Evolutionary conservation across 2,888 invertebrate genomes (phyloP).

Genomic region (Noctua fimbriata): DNA sequence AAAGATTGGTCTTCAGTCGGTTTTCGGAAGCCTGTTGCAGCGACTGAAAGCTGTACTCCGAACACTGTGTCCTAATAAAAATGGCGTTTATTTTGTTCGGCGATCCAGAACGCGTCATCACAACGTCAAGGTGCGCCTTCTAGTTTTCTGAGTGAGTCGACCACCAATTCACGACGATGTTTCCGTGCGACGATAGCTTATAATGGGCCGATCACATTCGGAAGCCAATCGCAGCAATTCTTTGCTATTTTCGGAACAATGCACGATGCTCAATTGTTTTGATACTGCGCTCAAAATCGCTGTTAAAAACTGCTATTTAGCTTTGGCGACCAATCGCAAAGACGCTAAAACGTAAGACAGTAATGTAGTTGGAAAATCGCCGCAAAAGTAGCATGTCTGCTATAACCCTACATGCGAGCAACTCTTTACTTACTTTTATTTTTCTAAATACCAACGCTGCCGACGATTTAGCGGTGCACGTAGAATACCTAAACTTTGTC

Average conservation of each 20-base stretch:
- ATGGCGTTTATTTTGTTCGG: neutral
- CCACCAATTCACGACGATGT: neutral
- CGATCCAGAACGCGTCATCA: neutral
- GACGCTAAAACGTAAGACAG: neutral
- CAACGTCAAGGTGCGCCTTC: neutral
- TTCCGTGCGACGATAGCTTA: neutral
- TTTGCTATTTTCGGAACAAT: neutral
- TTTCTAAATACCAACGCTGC: slow-evolving; percentile 64
- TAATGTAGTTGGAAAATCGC: neutral
- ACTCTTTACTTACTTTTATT: slow-evolving; percentile 59
- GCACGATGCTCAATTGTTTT: neutral
- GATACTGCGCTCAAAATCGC: neutral
- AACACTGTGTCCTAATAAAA: neutral
- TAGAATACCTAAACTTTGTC: slow-evolving; percentile 63
- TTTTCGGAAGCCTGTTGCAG: neutral
- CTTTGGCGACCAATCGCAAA: neutral
- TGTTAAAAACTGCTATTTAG: neutral
- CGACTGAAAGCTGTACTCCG: neutral
- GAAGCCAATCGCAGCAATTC: neutral
- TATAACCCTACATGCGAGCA: neutral
- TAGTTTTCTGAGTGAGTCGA: neutral
- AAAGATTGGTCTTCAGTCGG: neutral
- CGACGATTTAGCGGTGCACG: slow-evolving; percentile 66
- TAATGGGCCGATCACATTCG: neutral
- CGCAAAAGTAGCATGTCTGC: neutral